Conservation (phyloP, 1,140 invertebrate genomes). For the Bombus ignitus region DNA sequence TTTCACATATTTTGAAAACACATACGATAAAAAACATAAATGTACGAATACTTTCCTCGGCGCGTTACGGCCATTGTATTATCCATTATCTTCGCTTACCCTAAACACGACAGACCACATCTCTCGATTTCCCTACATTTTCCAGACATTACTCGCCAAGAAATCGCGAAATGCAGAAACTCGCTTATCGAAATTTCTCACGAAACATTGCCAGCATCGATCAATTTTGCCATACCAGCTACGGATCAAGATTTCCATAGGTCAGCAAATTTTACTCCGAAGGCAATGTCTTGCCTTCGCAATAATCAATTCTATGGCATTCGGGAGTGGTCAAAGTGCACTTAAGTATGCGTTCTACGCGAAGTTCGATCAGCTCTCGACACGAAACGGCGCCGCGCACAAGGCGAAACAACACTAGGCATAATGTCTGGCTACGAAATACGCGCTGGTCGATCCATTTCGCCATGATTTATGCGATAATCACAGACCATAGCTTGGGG, state of each 20-base stretch:
- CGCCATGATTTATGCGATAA: conserved; percentile 46
- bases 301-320: neutral
- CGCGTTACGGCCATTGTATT: no score
- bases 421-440: conserved; percentile 19
- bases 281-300: no score
- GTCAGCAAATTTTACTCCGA: neutral
- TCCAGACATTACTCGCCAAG: no score
- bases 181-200: no score
- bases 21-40: no score
- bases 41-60: no score
- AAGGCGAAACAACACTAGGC: conserved; percentile 43
- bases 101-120: no score
- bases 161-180: no score
- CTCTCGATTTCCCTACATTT: no score
- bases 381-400: neutral
- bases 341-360: neutral
- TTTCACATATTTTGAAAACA: no score
- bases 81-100: no score
- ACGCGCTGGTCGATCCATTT: conserved; percentile 10
- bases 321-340: no score
- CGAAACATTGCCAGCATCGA: neutral
- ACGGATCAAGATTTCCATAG: neutral
- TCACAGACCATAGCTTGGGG: neutral
- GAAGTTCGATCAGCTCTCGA: neutral
- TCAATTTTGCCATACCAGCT: neutral